These are phyloP conservation scores for Whitmania pigra DNA, from an alignment of 1,140 invertebrate genomes.

Conservation along the genomic window DNA sequence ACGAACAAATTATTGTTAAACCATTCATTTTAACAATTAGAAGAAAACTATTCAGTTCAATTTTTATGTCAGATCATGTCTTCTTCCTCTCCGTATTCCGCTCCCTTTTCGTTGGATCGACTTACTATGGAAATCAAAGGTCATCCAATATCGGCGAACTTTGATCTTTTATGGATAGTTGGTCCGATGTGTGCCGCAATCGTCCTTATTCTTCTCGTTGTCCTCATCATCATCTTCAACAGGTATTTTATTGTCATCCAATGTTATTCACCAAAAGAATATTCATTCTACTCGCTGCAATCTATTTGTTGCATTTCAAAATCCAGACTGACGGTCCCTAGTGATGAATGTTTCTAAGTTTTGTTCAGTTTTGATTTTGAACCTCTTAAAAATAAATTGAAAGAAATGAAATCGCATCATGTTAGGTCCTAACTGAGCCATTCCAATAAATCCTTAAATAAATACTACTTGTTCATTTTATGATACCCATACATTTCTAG, in stretches of 20 bases:
- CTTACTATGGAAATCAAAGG: conserved; percentile 17
- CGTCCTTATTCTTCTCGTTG: conserved; percentile 41
- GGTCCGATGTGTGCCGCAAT: conserved; percentile 41
- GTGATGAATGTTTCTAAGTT: too few species aligned
- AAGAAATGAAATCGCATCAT: too few species aligned
- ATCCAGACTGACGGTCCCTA: too few species aligned
- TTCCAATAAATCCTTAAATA: neutral
- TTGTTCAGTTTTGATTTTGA: neutral
- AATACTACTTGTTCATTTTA: too few species aligned
- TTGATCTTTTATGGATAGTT: conserved; percentile 61
- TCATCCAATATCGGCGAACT: conserved; percentile 31
- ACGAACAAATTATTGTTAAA: too few species aligned
- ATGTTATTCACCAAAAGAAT: neutral
- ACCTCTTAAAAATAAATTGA: too few species aligned
- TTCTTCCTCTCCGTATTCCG: conserved; percentile 24
- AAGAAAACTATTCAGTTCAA: too few species aligned
- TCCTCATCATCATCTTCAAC: conserved; percentile 41
- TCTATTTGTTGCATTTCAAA: neutral
- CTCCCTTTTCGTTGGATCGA: conserved; percentile 28
- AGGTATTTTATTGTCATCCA: conserved; percentile 30
- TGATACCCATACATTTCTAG: neutral
- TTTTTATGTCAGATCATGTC: conserved; percentile 10
- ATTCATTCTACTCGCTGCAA: neutral
- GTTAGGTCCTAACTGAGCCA: too few species aligned
- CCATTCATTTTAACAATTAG: too few species aligned